These are phyloP conservation scores for Otolemur crassicaudatus DNA, from an alignment of 2,797 vertebrate species.

Conservation along the genomic window DNA sequence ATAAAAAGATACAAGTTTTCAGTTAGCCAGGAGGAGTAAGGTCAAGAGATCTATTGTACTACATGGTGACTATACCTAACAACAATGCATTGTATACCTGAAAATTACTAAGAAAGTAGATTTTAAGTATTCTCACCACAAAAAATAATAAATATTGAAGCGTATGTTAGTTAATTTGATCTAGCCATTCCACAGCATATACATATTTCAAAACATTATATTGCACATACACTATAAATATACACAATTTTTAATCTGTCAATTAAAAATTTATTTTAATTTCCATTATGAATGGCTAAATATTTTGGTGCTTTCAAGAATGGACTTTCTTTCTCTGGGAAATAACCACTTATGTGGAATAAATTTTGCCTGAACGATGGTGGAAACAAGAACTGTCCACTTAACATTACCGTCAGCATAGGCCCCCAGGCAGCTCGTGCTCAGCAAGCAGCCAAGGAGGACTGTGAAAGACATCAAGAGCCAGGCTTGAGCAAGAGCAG, in stretches of 20 bases:
- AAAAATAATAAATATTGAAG: neutral
- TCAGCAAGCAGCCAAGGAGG: neutral
- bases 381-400: neutral
- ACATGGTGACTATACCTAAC: neutral
- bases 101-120: neutral
- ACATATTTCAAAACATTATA: neutral
- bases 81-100: neutral
- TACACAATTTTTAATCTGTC: neutral
- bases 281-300: neutral
- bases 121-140: neutral
- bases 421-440: neutral
- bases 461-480: neutral
- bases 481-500: neutral
- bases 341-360: neutral
- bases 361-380: neutral
- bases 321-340: slow-evolving; percentile 30
- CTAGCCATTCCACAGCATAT: neutral
- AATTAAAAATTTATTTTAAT: neutral
- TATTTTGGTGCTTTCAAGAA: neutral
- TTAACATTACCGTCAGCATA: neutral
- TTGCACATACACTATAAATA: neutral
- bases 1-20: neutral
- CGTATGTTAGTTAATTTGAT: neutral
- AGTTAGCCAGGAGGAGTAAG: neutral
- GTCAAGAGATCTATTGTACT: neutral